Base-by-base conservation (phyloP, 2,113 vertebrate species). In the Laticauda colubrina region DNA sequence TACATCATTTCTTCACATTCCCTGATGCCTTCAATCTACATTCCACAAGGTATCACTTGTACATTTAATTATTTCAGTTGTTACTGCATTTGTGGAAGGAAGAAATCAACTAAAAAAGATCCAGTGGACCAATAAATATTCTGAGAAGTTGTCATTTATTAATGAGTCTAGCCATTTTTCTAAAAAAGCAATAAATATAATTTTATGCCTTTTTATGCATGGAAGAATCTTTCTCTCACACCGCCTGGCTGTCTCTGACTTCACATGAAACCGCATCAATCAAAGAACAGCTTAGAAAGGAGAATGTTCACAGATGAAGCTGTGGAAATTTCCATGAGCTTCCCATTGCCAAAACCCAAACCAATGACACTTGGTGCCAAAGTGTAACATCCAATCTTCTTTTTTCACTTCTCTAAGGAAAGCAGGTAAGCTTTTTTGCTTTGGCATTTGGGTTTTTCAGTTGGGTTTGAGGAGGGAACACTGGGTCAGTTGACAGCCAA, bases 131-230 rank as follows among this genome's bases (percentile, higher is more conserved):
- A 90, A 5, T 54, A 87, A 57, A 64, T 59, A 23, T 15, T 81
- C 59, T n/a, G 23, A 86, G 45, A 56, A 29, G 51, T 39, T 59
- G 86, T 86, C n/a, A 5, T 86, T 89, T 89, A 75, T 51, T 93
- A 26, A 57, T 61, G 45, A 64, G 23, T 29, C 55, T 90, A 48
- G 88, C 75, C 75, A 86, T 20, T 93, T 93, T 93, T 93, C 85
- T 59, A 81, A 59, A 53, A 45, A 34, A 20, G 21, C 53, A 43
- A 29, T n/a, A 21, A 59, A 54, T 61, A 90, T 48, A 64, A 90
- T 87, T 87, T 93, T 93, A 90, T 85, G 54, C 69, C 92, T 89
- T 92, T 89, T 92, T 75, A 93, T 89, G 69, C 88, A 86, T 90
- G 88, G 92, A 90, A 90, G 75, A 90, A 61, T 86, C 29, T 86